phyloP scores from a whole-genome alignment of 2,888 invertebrate species.

The Blera fallax region DNA sequence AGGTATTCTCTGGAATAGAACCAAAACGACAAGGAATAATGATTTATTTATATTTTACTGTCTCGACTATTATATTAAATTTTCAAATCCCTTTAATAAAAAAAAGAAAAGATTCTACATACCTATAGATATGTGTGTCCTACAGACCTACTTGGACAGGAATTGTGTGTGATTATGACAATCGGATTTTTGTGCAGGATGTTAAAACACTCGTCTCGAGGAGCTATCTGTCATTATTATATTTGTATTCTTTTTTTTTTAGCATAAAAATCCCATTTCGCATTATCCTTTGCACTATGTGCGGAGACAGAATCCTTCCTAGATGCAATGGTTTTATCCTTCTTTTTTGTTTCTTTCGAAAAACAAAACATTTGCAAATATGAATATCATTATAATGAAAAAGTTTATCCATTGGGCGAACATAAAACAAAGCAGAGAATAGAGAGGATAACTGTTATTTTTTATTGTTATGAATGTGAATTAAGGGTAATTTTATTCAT shows the following conservation, averaged over 20 bases:
- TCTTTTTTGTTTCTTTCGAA: background rate
- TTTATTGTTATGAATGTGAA: constrained; percentile 44
- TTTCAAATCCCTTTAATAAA: constrained; percentile 43
- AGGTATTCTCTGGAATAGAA: constrained; percentile 5
- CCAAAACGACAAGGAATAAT: constrained; percentile 29
- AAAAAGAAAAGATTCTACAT: no score
- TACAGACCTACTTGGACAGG: constrained; percentile 53
- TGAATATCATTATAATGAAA: constrained; percentile 39
- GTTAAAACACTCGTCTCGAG: background rate
- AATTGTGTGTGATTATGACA: constrained; percentile 49
- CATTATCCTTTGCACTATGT: constrained; percentile 22
- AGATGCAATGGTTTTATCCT: constrained; percentile 15
- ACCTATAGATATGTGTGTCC: constrained; percentile 25
- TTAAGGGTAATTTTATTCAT: constrained; percentile 54
- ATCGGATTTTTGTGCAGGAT: constrained; percentile 35
- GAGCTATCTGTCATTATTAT: constrained; percentile 35
- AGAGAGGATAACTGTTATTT: constrained; percentile 30
- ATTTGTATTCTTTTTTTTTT: background rate
- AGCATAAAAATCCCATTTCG: constrained; percentile 14
- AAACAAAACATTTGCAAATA: constrained; percentile 38
- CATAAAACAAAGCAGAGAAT: constrained; percentile 1
- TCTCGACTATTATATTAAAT: constrained; percentile 66
- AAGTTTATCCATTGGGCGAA: constrained; percentile 14
- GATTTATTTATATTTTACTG: constrained; percentile 59
- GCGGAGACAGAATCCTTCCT: constrained; percentile 2